Evolutionary conservation across 2,113 vertebrate genomes (phyloP).

Genomic region (Labrus mixtus): DNA sequence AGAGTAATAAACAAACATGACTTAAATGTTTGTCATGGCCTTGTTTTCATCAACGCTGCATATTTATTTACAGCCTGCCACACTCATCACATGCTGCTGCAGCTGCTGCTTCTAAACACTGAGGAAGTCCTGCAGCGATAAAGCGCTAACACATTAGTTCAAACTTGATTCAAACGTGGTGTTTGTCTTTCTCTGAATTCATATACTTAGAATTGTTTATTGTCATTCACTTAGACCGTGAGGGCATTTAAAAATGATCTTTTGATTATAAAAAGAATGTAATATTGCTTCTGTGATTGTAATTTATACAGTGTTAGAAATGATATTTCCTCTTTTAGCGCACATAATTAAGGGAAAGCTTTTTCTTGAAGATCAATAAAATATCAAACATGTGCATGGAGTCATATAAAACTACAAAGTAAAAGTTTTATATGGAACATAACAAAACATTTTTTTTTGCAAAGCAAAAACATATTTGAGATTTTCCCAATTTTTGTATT

Average conservation of each 20-base stretch:
- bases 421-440: too few relatives aligned
- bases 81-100: conserved; percentile 28
- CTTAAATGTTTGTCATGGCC: conserved; percentile 43
- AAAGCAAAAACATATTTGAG: too few relatives aligned
- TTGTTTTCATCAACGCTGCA: conserved; percentile 31
- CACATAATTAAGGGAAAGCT: not conserved
- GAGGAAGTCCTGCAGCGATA: conserved; percentile 27
- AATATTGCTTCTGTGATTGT: too few relatives aligned
- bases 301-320: too few relatives aligned
- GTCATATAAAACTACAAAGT: too few relatives aligned
- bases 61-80: conserved; percentile 39
- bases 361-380: too few relatives aligned
- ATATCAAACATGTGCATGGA: too few relatives aligned
- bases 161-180: not conserved
- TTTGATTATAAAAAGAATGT: too few relatives aligned
- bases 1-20: conserved; percentile 36
- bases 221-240: not conserved
- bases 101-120: conserved; percentile 8
- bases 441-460: too few relatives aligned
- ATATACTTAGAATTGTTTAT: not conserved
- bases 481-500: too few relatives aligned
- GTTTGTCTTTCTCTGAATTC: not conserved
- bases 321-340: too few relatives aligned
- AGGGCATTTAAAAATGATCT: not conserved
- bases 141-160: conserved; percentile 8